Evolutionary conservation across 2,888 invertebrate species (phyloP).

Genomic region (Dryobotodes eremita): DNA sequence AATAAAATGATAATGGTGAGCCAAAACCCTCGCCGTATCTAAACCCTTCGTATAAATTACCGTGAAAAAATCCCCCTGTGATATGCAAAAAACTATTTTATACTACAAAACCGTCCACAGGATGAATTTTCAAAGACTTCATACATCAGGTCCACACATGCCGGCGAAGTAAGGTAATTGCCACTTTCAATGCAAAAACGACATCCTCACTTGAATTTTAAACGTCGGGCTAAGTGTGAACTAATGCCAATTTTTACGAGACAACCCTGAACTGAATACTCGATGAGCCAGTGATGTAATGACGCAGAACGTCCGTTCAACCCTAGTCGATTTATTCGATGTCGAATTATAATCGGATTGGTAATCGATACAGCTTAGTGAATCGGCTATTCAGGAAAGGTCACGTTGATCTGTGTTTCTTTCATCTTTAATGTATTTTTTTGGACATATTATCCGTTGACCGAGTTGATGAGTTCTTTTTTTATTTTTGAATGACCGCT

Average conservation of each 20-base stretch:
- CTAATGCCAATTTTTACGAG: conserved; percentile 87
- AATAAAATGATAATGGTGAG: background rate
- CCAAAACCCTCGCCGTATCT: background rate
- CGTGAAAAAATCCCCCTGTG: conserved; percentile 29
- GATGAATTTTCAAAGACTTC: conserved; percentile 61
- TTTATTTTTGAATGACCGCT: conserved; percentile 17
- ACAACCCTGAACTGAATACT: conserved; percentile 77
- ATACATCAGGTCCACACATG: conserved; percentile 68
- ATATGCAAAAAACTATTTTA: conserved; percentile 59
- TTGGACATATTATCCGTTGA: conserved; percentile 24
- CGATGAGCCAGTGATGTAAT: conserved; percentile 76
- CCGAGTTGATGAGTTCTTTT: conserved; percentile 4
- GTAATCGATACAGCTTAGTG: conserved; percentile 56
- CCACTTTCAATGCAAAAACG: conserved; percentile 84
- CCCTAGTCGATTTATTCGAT: conserved; percentile 63
- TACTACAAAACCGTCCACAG: conserved; percentile 56
- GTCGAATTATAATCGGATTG: conserved; percentile 55
- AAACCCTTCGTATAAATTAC: conserved; percentile 45
- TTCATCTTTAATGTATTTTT: conserved; percentile 54
- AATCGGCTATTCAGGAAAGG: conserved; percentile 49
- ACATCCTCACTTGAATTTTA: conserved; percentile 81
- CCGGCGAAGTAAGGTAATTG: conserved; percentile 80
- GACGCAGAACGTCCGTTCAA: conserved; percentile 55
- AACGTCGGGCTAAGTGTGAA: conserved; percentile 84
- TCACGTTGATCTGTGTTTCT: conserved; percentile 59